Base-by-base conservation (phyloP, 2,888 invertebrate species). In the Drosophila macrospina region DNA sequence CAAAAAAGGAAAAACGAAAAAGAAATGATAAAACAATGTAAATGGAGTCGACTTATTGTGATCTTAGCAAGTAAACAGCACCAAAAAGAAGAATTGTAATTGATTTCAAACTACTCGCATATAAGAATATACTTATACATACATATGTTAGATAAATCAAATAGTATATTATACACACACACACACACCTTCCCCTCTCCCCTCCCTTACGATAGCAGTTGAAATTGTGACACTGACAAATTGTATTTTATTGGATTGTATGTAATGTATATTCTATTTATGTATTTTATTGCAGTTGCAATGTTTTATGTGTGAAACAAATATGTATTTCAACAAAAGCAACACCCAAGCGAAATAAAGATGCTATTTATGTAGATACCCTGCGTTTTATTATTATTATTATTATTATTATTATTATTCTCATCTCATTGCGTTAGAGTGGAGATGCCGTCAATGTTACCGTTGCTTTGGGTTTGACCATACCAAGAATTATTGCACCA, bases 61-160 rank as follows among this genome's bases (percentile, higher is more conserved):
- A 79, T 79, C 59, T 77, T 79, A 79, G 78, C 70, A 77, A 70
- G 70, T 77, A 77, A 77, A 78, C 52, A 68, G 70, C 78, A 77
- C 69, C 78, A 41, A 50, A 15, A 15, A 44, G 41, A 39, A 20
- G 10, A 30, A 61, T 60, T 76, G 30, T 64, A 75, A 72, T 72
- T 72, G 57, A 55, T 54, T 54, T 41, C 41, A 8, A 54, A 54
- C 52, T 54, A 54, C 41, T 54, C 41, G 51, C 39, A 51, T 51
- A 30, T 54, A 42, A 42, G 41, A 41, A 42, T 15, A 44, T 55
- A 42, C 20, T 41, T 20, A 30, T 24, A 54, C 20, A 37, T 13
- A 32, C 32, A 13, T 51, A 54, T 48, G 56, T 48, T 68, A 68
- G 47, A 56, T 69, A 74, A 69, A 69, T 69, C 56, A 74, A 74